A percentile compares a stretch with the other conserved stretches of the same genome.
phyloP scores from a whole-genome alignment of 2,888 invertebrate species.

The Drosophila monieri region DNA sequence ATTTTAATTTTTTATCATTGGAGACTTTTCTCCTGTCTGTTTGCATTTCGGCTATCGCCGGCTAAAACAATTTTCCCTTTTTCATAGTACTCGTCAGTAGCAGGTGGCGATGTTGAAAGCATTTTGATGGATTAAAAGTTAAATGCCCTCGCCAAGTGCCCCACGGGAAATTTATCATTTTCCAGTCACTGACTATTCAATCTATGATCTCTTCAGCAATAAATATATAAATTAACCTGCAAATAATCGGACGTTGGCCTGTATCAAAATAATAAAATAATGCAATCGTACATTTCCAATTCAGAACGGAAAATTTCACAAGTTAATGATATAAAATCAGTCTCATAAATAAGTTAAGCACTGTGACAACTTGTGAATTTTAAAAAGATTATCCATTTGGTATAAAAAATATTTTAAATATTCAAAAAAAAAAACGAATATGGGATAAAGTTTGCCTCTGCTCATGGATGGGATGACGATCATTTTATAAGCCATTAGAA shows the following conservation, averaged over 20 bases:
- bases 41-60: conserved; percentile 26
- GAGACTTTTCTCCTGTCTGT: conserved; percentile 20
- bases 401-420: no score
- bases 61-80: conserved; percentile 56
- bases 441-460: no score
- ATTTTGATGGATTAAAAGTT: conserved; percentile 73
- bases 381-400: no score
- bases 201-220: conserved; percentile 35
- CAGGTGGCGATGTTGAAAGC: conserved; percentile 31
- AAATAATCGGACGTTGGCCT: conserved; percentile 30
- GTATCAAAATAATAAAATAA: neutral
- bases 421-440: no score
- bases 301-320: no score
- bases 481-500: no score
- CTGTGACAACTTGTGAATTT: no score
- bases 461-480: no score
- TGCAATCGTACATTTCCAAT: no score
- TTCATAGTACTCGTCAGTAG: conserved; percentile 44
- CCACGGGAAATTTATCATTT: conserved; percentile 49
- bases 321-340: no score
- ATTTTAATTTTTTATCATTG: conserved; percentile 17
- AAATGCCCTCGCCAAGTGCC: conserved; percentile 48
- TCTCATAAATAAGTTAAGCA: no score
- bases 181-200: conserved; percentile 39
- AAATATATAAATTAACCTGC: conserved; percentile 42